Base-by-base conservation (phyloP, 2,888 invertebrate species). In the Lapara coniferarum region DNA sequence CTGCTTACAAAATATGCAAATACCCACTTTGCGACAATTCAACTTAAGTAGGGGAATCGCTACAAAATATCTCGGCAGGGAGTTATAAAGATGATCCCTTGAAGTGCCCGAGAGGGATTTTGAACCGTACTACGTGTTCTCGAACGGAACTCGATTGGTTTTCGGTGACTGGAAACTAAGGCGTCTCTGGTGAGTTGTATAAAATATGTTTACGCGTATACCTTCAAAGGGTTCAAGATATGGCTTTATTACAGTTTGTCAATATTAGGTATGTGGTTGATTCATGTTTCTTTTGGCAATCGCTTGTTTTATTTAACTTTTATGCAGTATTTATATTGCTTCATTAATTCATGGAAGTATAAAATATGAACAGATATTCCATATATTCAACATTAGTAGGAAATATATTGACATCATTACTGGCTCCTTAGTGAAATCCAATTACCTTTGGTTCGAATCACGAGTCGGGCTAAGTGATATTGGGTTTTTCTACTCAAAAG, bases 1-100 rank as follows among this genome's bases (percentile, higher is more conserved):
- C 30, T 16, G 67, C 16, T 55, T 57, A 77, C 77, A 77, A 75
- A 71, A 71, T 74, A 77, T 74, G 72, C 67, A 73, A 76, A 78
- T 75, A 74, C 69, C 68, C 76, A 75, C 73, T 75, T 76, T 70
- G 70, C 68, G 69, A 74, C 74, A 75, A 73, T 76, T 77, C 70
- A 71, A 77, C 74, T 73, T 74, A 73, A 79, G 79, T 73, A 70
- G 69, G 73, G 72, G 74, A 78, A 79, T 77, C 74, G 77, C 72
- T 78, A 77, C 74, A 73, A 77, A 80, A 78, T 81, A 77, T 77
- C 79, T 79, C 79, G 74, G 77, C 74, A 73, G 78, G 70, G 80
- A 77, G 80, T 81, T 81, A 82, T 82, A 83, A 84, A 83, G 84
- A 87, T 85, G 80, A 86, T 84, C 85, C 79, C 77, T 74, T 76